Conservation (phyloP, 2,888 invertebrate genomes). For the Amblyjoppa proteus region DNA sequence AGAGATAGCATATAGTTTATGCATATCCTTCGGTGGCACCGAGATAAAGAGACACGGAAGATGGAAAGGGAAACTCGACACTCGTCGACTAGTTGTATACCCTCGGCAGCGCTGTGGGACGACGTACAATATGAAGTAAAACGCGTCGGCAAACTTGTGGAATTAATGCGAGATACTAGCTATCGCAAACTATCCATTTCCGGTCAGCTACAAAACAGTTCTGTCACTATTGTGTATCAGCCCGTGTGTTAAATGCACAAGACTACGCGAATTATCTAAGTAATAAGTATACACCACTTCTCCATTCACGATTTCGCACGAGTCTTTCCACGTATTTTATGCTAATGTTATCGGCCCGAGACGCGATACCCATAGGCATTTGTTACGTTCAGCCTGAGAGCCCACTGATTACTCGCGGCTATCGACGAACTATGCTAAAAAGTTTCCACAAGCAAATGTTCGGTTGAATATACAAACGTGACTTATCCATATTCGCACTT, state of each 20-base stretch:
- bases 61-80: constrained; percentile 67
- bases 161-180: constrained; percentile 49
- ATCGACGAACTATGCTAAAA: background rate
- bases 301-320: background rate
- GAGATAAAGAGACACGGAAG: constrained; percentile 66
- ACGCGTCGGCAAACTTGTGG: constrained; percentile 21
- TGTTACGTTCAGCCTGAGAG: background rate
- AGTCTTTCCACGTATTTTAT: background rate
- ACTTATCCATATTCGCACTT: background rate
- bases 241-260: constrained; percentile 1
- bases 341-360: constrained; percentile 8
- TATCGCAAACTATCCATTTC: constrained; percentile 55
- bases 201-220: constrained; percentile 35
- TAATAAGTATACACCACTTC: constrained; percentile 3
- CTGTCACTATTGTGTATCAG: constrained; percentile 33
- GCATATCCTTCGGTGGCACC: constrained; percentile 33
- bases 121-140: constrained; percentile 41
- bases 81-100: constrained; percentile 50
- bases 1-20: constrained; percentile 40
- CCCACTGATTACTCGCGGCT: background rate
- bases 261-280: background rate
- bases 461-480: background rate
- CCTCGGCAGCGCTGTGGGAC: constrained; percentile 18
- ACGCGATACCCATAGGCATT: constrained; percentile 6
- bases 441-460: background rate